Conservation (phyloP, 1,140 invertebrate genomes). For the Branchinecta lynchi region DNA sequence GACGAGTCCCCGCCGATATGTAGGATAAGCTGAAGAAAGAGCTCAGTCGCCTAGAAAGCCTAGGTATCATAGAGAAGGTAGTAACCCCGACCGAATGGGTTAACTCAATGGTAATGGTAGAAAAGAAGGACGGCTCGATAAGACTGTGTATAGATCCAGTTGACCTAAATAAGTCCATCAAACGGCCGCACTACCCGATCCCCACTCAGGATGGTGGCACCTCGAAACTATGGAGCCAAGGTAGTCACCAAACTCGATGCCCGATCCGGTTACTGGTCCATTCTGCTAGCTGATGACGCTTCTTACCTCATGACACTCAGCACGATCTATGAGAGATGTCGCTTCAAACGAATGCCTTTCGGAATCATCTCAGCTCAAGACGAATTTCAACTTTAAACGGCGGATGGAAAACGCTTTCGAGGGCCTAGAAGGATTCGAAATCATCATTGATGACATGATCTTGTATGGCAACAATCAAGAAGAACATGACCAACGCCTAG, state of each 20-base stretch:
- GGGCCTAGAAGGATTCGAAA: not conserved
- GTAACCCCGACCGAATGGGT: too few relatives aligned
- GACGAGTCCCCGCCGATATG: not conserved
- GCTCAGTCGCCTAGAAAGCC: too few relatives aligned
- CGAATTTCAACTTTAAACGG: too few relatives aligned
- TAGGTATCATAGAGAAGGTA: too few relatives aligned
- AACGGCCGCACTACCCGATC: not conserved
- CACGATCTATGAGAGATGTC: not conserved
- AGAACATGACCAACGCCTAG: slow-evolving; percentile 3
- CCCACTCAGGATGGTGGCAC: slow-evolving; percentile 3
- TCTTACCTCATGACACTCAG: slow-evolving; percentile 5
- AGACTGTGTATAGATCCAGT: slow-evolving; percentile 9
- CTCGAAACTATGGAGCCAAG: not conserved
- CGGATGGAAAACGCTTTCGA: not conserved
- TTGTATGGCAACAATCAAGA: too few relatives aligned
- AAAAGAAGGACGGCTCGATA: not conserved
- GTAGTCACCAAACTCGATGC: slow-evolving; percentile 5
- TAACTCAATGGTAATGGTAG: too few relatives aligned
- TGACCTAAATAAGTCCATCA: not conserved
- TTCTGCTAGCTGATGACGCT: not conserved
- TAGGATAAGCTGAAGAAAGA: too few relatives aligned
- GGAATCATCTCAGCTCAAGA: not conserved
- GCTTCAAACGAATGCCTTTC: not conserved
- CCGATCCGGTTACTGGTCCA: not conserved
- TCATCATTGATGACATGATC: slow-evolving; percentile 6